A percentile compares a stretch with the other conserved stretches of the same genome.
These are phyloP conservation scores for Ectropis crepuscularia DNA, from an alignment of 2,888 invertebrate genomes.

Conservation along the genomic window DNA sequence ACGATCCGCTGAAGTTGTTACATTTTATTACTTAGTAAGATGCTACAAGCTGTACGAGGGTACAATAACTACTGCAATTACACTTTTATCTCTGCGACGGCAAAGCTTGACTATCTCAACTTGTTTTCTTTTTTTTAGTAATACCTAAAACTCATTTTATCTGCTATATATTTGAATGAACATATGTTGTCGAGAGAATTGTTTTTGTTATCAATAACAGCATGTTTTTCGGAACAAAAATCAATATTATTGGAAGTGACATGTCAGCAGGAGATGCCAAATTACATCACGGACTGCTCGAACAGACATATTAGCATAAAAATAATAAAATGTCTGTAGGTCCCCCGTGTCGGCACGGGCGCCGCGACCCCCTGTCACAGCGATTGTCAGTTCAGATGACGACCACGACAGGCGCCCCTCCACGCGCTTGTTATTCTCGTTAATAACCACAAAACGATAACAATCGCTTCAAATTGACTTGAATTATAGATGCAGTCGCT, in stretches of 20 bases:
- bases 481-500: slow-evolving; percentile 27
- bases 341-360: slow-evolving; percentile 58
- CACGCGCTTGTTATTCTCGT: slow-evolving; percentile 47
- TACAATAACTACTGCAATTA: slow-evolving; percentile 23
- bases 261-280: slow-evolving; percentile 49
- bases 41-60: slow-evolving; percentile 42
- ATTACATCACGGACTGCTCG: slow-evolving; percentile 62
- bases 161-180: neutral
- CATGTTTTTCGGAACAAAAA: slow-evolving; percentile 6
- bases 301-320: slow-evolving; percentile 73
- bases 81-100: slow-evolving; percentile 38
- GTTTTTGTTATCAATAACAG: slow-evolving; percentile 3
- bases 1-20: slow-evolving; percentile 60
- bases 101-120: slow-evolving; percentile 6
- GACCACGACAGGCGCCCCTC: slow-evolving; percentile 51
- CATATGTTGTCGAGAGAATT: neutral
- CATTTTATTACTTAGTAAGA: slow-evolving; percentile 60
- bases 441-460: slow-evolving; percentile 44
- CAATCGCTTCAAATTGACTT: slow-evolving; percentile 38
- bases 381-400: slow-evolving; percentile 61
- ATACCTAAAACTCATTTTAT: neutral
- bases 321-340: slow-evolving; percentile 74
- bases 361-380: slow-evolving; percentile 63
- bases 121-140: neutral
- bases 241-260: slow-evolving; percentile 31